These are phyloP conservation scores for Sebastes kiyomatsui DNA, from an alignment of 2,797 vertebrate species.

Conservation along the genomic window DNA sequence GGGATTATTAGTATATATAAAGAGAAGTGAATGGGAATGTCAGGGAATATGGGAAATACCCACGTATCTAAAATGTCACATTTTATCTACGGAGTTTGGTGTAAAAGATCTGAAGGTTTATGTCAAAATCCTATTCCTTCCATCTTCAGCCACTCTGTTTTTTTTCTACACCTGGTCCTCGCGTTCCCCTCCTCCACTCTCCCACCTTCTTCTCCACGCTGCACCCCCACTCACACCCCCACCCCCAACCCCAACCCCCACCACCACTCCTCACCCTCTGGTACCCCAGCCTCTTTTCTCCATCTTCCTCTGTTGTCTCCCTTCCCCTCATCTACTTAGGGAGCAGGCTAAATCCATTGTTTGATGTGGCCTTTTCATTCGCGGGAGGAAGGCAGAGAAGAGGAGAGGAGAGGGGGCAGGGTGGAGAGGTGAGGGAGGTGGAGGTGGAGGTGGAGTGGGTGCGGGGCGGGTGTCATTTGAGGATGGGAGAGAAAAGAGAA, in stretches of 20 bases:
- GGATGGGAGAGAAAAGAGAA: conserved; percentile 33
- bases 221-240: neutral
- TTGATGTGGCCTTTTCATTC: conserved; percentile 72
- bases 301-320: conserved; percentile 11
- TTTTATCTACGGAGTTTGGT: neutral
- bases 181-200: neutral
- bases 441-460: neutral
- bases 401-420: neutral
- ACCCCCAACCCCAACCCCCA: neutral
- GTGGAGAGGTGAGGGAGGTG: conserved; percentile 3
- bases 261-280: neutral
- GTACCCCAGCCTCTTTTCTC: conserved; percentile 12
- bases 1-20: neutral
- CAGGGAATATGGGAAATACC: neutral
- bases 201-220: neutral
- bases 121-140: neutral
- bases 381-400: conserved; percentile 1
- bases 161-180: conserved; percentile 13
- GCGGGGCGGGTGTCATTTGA: conserved; percentile 14
- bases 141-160: neutral
- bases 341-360: conserved; percentile 58
- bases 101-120: neutral
- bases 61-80: neutral
- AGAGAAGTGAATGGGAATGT: neutral
- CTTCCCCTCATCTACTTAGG: conserved; percentile 34